Evolutionary conservation across 1,140 invertebrate species (phyloP), one percentile per base, ranked within the genome.

Genomic region (Zaprionus nigranus): DNA sequence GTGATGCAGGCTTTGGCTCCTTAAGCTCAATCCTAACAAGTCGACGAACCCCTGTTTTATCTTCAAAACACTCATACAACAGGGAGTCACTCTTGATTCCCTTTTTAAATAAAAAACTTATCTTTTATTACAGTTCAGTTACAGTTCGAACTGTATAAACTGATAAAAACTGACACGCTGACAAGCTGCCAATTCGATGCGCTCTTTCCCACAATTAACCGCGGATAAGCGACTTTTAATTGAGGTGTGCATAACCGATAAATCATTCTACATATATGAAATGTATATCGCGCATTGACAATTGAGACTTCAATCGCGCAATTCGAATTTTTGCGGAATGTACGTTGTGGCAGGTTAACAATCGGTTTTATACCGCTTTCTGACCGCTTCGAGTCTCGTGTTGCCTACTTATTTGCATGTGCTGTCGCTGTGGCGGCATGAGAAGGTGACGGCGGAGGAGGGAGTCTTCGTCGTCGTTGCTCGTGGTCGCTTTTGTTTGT

Each of bases 401-500:
- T 24, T 51, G 46, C 20, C 20, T 13, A 24, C 46, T 17, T 13
- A 51, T 51, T 51, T 51, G 46, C 46, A 51, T 51, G 46, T 51
- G 46, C 46, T 11, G 17, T 49, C 20, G 46, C 30, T 34, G 46
- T 11, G 9, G 15, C 5, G 38, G 2, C 30, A 3, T 5, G 38
- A 40, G 38, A 2, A 12, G 5, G 5, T 5, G 5, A n/a, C 3
- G 34, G 20, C 5, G 22, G 17, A 6, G 7, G 4, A n/a, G 6
- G 9, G 26, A n/a, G n/a, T n/a, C 2, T 9, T 34, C 22, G 36
- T 24, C 2, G 20, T 22, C 20, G 34, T 4, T 7, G 12, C 17
- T 28, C 30, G 28, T 38, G 20, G 43, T 49, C 49, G 46, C 46
- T 59, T 60, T 58, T 72, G 56, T 76, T 76, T 66, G 74, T 66